A percentile compares a stretch with the other conserved stretches of the same genome.
Evolutionary conservation across 2,113 vertebrate genomes (phyloP).

Genomic region (Anseranas semipalmata): DNA sequence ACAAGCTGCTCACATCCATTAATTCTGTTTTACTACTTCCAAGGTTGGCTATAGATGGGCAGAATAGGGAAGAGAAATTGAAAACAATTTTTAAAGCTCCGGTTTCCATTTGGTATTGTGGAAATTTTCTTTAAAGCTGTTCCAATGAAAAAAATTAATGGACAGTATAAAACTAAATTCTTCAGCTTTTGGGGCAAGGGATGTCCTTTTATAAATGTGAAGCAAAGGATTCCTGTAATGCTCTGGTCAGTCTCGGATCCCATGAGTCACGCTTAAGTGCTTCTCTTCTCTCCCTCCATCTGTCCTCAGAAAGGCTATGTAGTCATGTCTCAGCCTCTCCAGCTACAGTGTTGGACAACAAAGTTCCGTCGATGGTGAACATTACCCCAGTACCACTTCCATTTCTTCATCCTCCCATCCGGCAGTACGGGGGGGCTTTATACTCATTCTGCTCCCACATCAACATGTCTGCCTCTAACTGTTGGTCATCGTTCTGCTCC

Average conservation of each 20-base stretch:
- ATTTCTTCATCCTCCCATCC: background rate
- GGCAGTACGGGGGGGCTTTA: background rate
- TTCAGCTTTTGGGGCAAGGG: background rate
- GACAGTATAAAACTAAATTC: background rate
- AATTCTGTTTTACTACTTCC: background rate
- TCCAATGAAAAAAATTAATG: background rate
- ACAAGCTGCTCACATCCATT: background rate
- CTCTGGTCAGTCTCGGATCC: slow-evolving; percentile 30
- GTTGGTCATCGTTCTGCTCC: background rate
- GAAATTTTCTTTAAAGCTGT: background rate
- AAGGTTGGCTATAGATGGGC: background rate
- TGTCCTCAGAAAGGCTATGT: background rate
- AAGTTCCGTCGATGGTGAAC: background rate
- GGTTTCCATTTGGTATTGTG: background rate
- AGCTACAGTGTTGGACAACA: background rate
- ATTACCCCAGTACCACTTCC: background rate
- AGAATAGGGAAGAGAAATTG: slow-evolving; percentile 12
- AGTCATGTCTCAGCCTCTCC: background rate
- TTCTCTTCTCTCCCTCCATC: slow-evolving; percentile 15
- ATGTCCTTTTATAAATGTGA: slow-evolving; percentile 40
- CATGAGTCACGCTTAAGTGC: slow-evolving; percentile 33
- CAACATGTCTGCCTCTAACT: background rate
- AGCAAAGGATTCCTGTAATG: slow-evolving; percentile 50
- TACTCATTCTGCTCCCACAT: background rate
- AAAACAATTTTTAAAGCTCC: background rate